These are phyloP conservation scores for Mnemiopsis leidyi DNA, from an alignment of 37 sponge, comb jelly and placozoan genomes.

Conservation along the genomic window DNA sequence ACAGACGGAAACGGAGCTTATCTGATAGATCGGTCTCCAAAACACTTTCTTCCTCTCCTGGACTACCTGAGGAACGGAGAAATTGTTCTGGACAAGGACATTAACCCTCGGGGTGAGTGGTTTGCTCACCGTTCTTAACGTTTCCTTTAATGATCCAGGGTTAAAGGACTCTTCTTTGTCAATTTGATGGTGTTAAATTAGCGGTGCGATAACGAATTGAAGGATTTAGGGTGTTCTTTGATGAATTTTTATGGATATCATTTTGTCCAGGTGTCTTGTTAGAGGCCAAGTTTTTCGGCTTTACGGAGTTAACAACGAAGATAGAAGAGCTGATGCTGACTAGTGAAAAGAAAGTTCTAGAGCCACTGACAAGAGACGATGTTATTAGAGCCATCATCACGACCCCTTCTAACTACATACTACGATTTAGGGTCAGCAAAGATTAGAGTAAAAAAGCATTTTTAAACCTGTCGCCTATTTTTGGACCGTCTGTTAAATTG, in stretches of 20 bases:
- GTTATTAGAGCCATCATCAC: background rate
- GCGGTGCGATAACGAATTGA: too few species aligned
- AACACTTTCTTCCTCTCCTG: constrained; percentile 29
- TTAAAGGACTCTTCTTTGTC: too few species aligned
- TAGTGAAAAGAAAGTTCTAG: background rate
- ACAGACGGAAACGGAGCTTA: constrained; percentile 13
- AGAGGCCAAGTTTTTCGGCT: constrained; percentile 21
- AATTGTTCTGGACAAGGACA: background rate
- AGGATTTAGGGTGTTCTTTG: too few species aligned
- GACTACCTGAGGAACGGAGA: constrained; percentile 38
- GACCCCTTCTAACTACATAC: constrained; percentile 31
- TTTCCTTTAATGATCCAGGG: too few species aligned
- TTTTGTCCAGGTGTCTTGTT: background rate
- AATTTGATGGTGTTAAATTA: too few species aligned
- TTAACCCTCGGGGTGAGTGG: constrained; percentile 13
- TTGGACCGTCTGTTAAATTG: too few species aligned
- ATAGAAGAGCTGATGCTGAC: constrained; percentile 19
- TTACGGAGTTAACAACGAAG: background rate
- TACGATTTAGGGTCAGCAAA: constrained; percentile 20
- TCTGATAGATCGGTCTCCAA: constrained; percentile 55
- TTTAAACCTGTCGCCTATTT: too few species aligned
- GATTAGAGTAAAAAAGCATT: too few species aligned
- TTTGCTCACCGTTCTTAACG: too few species aligned
- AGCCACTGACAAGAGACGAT: constrained; percentile 9
- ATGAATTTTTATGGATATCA: too few species aligned